Evolutionary conservation across 2,797 vertebrate genomes (phyloP), one percentile per base, ranked within the genome.

Genomic region (Falco columbarius): DNA sequence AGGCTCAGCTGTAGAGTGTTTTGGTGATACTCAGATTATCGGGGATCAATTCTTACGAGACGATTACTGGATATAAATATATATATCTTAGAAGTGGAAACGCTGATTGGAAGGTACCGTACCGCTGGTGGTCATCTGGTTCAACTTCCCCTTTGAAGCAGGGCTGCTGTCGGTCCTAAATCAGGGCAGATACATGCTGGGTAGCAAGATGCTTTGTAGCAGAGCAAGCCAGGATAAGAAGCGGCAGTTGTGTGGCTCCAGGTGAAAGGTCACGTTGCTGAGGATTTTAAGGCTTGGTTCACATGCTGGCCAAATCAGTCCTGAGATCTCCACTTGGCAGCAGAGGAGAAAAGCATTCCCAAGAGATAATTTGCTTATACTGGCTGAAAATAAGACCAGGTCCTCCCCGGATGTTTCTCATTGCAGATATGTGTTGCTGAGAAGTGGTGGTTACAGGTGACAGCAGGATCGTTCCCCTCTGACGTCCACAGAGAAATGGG

Each of bases 351-450:
- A 66, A 76, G 14, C 7, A 11, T 58, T 80, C 56, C 63, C 61
- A 42, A 40, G 52, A 59, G 27, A 47, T 3, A 51, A 46, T 32
- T 71, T 32, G 38, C 61, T 62, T 62, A 40, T 62, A 40, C 38
- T 29, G 26, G 10, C 59, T 62, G 82, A 72, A 90, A 76, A 38
- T 20, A 49, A 47, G 63, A 47, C 34, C 54, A 21, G 32, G n/a
- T 68, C 56, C 14, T 74, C 44, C 18, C 26, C 8, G 23, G 30
- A 20, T 9, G 30, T 44, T 88, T 65, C 62, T 59, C 32, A 4
- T 24, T 0, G 5, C 42, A 56, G 55, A 26, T 63, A 10, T 0
- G 19, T 6, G 0, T 27, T 42, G 32, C 38, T 0, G 1, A 16
- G 62, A 70, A 23, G 34, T 6, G 23, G 27, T 52, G 22, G 38